Evolutionary conservation across 30 jellyfish, hydroid and myxozoan genomes (phyloP).

Genomic region (Rhopilema esculentum): DNA sequence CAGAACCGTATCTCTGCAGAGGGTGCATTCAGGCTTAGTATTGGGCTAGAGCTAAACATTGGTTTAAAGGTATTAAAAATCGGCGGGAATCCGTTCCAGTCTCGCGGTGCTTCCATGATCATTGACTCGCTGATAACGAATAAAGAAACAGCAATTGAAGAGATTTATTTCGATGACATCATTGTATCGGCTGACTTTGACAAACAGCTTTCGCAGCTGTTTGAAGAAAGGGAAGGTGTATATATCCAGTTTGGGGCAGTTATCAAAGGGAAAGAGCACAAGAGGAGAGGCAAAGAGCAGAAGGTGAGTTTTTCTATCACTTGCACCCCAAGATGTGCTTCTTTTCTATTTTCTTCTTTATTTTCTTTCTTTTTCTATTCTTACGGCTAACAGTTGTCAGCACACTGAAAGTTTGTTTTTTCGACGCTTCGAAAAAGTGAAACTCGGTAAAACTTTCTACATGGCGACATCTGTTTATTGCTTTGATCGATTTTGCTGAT

Average conservation of each 20-base stretch:
- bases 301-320: slow-evolving; percentile 11
- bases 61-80: slow-evolving; percentile 51
- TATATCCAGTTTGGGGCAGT: slow-evolving; percentile 64
- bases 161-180: slow-evolving; percentile 63
- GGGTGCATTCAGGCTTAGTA: slow-evolving; percentile 65
- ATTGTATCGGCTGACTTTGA: slow-evolving; percentile 52
- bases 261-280: slow-evolving; percentile 58
- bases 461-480: no score
- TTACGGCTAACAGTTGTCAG: no score
- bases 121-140: slow-evolving; percentile 55
- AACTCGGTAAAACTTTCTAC: no score
- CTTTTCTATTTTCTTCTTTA: no score
- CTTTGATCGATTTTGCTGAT: no score
- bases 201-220: slow-evolving; percentile 27
- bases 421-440: no score
- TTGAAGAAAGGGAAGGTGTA: slow-evolving; percentile 38
- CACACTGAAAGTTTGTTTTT: no score
- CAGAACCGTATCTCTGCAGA: slow-evolving; percentile 60
- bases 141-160: slow-evolving; percentile 45
- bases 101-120: slow-evolving; percentile 67
- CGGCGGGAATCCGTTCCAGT: slow-evolving; percentile 73
- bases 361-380: no score
- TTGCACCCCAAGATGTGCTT: background rate
- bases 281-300: slow-evolving; percentile 55
- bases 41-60: slow-evolving; percentile 63